phyloP scores from a whole-genome alignment of 1,140 invertebrate genomes.

The Hyposmocoma kahamanoa region DNA sequence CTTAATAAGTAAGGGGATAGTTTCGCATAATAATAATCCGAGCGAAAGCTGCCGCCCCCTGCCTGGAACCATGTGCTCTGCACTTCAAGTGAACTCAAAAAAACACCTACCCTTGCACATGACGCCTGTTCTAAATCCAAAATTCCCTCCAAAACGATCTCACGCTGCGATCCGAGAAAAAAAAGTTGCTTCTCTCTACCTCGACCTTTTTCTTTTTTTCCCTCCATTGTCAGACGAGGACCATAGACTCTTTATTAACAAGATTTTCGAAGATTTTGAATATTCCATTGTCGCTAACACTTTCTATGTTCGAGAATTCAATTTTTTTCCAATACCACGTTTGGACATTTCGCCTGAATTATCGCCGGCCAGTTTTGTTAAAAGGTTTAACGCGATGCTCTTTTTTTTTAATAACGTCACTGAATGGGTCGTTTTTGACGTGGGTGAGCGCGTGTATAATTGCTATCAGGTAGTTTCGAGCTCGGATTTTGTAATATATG shows the following conservation, averaged over 20 bases:
- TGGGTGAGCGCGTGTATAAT: constrained; percentile 69
- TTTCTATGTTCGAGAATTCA: constrained; percentile 62
- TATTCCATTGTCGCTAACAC: constrained; percentile 70
- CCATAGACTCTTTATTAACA: constrained; percentile 68
- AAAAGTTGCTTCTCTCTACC: constrained; percentile 19
- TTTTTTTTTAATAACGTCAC: constrained; percentile 57
- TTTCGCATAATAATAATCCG: constrained; percentile 49
- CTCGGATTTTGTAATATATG: constrained; percentile 60
- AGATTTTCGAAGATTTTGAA: constrained; percentile 68
- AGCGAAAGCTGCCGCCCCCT: constrained; percentile 31
- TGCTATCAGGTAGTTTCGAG: constrained; percentile 60
- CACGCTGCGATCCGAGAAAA: constrained; percentile 55
- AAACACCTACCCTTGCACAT: constrained; percentile 54
- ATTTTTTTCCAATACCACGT: constrained; percentile 47
- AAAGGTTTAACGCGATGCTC: constrained; percentile 57
- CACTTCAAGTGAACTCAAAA: constrained; percentile 38
- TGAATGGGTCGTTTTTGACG: constrained; percentile 55
- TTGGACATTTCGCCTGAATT: constrained; percentile 72
- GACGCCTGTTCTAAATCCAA: constrained; percentile 53
- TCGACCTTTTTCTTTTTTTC: constrained; percentile 45
- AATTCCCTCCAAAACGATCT: constrained; percentile 60
- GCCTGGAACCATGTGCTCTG: constrained; percentile 43
- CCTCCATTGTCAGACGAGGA: constrained; percentile 34
- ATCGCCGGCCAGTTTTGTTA: constrained; percentile 66
- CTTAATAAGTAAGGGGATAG: constrained; percentile 39